Base-by-base conservation (phyloP, 2,888 invertebrate genomes). In the Thereva nobilitata region DNA sequence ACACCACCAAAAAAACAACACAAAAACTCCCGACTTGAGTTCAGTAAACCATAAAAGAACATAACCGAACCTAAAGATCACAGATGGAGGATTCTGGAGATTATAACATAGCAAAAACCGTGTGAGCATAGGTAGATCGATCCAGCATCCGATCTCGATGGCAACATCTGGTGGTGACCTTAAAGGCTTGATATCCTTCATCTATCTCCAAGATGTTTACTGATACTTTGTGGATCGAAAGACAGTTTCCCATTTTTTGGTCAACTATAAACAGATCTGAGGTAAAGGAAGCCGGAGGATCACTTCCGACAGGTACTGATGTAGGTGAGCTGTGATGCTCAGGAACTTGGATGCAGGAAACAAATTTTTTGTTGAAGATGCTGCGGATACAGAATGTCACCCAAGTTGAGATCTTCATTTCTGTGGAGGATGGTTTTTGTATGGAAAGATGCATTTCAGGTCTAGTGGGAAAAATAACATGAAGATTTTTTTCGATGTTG, bases 81-180 rank as follows among this genome's bases (percentile, higher is more conserved):
- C 23, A 23, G 23, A 2, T 34, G 44, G 9, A 45, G 44, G 37
- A 38, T 4, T 56, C 44, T 42, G 42, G 56, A 45, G 23, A 56
- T 56, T 6, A 56, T 56, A 56, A n/a, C n/a, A n/a, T n/a, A 23
- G 23, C 56, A 44, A 6, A 34, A 4, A 35, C 23, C 44, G 23
- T 9, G n/a, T 56, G 42, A 56, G 35, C 56, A 44, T 23, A 23
- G 23, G 23, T 23, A 23, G 42, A 44, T 9, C 35, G 56, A 56
- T 56, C 42, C 45, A 56, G 56, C 56, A 56, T 56, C 56, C 56
- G 56, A 56, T 56, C 42, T 6, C 41, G 9, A 44, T 44, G 23
- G 44, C 42, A 56, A 10, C 56, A 56, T 23, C 42, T 56, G 56
- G 34, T 44, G 1, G n/a, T 7, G 40, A 5, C 23, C 23, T 40